Evolutionary conservation across 2,888 invertebrate species (phyloP), one percentile per base, ranked within the genome.

Genomic region (Lepidonotus clava): DNA sequence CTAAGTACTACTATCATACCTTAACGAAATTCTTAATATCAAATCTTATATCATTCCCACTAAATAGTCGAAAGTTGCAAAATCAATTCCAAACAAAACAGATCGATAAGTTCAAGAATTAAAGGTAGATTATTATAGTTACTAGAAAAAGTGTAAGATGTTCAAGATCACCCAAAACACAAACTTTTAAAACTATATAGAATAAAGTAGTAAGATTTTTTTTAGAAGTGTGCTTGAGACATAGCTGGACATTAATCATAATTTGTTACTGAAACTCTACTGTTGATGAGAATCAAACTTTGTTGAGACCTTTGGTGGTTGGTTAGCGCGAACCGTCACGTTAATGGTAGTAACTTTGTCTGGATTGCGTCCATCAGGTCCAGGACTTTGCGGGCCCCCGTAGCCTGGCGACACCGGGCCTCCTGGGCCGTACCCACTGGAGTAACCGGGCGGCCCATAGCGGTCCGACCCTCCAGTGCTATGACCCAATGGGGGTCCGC

Each of bases 221-320:
- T 18, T 11, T 28, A 28, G 28, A 24, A n/a, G 61, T 61, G 61
- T 61, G 61, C 24, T 61, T 32, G 24, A n/a, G n/a, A n/a, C n/a
- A n/a, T n/a, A n/a, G 46, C 8, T 61, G 61, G 61, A 61, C 61
- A 61, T 61, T 61, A 61, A 61, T 71, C n/a, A n/a, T 36, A 71
- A 71, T 38, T 14, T 21, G n/a, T n/a, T n/a, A n/a, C n/a, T n/a
- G n/a, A n/a, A n/a, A n/a, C n/a, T 28, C 66, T 66, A 66, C 66
- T 28, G n/a, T 32, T 66, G 71, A 71, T 71, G 71, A 71, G 38
- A 71, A 71, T 38, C 18, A 38, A 46, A 80, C 18, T 14, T 80
- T 24, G 80, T 41, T 41, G 80, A 80, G 80, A 80, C 80, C 80
- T 80, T 80, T 80, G 80, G 80, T 80, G 80, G 80, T 28, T 41